Base-by-base conservation (phyloP, 2,888 invertebrate species). In the Acleris emargana region DNA sequence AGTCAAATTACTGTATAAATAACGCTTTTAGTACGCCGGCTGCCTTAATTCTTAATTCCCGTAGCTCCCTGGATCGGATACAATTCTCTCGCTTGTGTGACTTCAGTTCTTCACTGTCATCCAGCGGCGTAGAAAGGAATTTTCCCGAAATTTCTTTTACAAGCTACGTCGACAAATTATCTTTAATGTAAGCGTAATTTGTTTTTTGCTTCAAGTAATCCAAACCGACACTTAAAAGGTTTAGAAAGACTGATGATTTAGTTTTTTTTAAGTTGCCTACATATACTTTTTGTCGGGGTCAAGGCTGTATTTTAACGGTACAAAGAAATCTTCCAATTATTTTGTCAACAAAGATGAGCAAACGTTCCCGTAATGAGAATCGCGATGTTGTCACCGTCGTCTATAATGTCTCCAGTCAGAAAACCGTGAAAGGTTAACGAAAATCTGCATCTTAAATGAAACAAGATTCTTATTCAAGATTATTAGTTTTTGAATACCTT, bases 101-200 rank as follows among this genome's bases (percentile, higher is more conserved):
- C 58, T 64, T 28, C 54, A 59, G 54, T 64, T 54, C 49, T 64
- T 59, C 64, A 59, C 54, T 59, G 59, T 59, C 58, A 64, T 42
- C 58, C 49, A 16, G 38, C 42, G 47, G 38, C 59, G 51, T 42
- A 49, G 49, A 51, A 58, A 63, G 58, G 52, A 64, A 64, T 59
- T 64, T 58, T 5, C 59, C 42, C 49, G 11, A 59, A 58, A 49
- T 49, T 58, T 64, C 42, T 64, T 63, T 25, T 53, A 7, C 43
- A 6, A 50, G 45, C 58, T 42, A 28, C 42, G 25, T 32, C 49
- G 64, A 18, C 49, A 25, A 58, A 58, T 58, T 25, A 45, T 58
- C 42, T 53, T 54, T 54, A 54, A 54, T 54, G 54, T 64, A 50
- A 49, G 49, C 50, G 43, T 60, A 45, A 60, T 64, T 49, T 45